These are phyloP conservation scores for Illadopsis cleaveri DNA, from an alignment of 2,113 vertebrate genomes.

Conservation along the genomic window DNA sequence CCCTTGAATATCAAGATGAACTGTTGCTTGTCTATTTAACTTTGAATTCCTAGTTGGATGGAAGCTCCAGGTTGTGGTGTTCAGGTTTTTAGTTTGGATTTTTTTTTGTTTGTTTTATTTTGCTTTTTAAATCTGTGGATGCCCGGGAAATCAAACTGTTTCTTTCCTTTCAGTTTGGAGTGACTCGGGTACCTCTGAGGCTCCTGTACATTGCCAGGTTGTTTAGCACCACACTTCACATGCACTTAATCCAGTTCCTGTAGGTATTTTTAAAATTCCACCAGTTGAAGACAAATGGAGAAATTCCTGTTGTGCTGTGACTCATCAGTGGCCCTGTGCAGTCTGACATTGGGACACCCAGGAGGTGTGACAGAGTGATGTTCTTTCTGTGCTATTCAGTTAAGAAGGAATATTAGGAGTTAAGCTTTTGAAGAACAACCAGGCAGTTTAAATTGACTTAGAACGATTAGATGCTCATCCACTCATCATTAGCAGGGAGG, in stretches of 20 bases:
- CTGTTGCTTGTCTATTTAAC: neutral
- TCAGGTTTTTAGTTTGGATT: neutral
- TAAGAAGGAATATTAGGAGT: neutral
- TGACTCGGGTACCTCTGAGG: neutral
- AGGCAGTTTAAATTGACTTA: neutral
- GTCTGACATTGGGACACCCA: neutral
- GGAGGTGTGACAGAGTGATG: neutral
- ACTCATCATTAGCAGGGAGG: neutral
- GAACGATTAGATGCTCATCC: neutral
- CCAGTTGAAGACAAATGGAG: neutral
- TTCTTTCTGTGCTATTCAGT: neutral
- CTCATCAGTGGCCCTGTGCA: fast-evolving
- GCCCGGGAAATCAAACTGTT: neutral
- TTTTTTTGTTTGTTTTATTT: neutral
- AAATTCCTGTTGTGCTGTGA: neutral
- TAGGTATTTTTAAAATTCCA: neutral
- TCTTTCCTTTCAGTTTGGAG: neutral
- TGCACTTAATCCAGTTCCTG: neutral
- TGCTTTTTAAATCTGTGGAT: neutral
- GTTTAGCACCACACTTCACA: neutral
- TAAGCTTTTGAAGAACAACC: neutral
- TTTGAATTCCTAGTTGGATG: neutral
- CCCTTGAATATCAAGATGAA: neutral
- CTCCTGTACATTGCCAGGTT: neutral
- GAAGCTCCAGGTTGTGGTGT: neutral